Evolutionary conservation across 1,140 invertebrate species (phyloP).

Genomic region (Venturia canescens): DNA sequence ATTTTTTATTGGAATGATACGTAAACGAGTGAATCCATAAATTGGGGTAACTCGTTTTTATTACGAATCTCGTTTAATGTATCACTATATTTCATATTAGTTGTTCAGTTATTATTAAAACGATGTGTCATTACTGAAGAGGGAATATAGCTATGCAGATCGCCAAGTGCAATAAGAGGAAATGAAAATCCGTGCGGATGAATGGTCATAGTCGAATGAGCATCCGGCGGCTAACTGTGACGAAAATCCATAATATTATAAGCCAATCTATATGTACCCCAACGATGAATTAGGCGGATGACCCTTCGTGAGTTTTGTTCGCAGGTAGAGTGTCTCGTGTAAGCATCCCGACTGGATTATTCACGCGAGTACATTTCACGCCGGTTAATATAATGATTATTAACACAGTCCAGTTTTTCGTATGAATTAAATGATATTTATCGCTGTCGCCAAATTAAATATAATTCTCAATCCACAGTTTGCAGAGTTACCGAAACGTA

Average conservation of each 20-base stretch:
- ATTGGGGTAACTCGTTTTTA: too few relatives aligned
- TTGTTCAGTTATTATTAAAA: too few relatives aligned
- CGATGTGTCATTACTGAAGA: too few relatives aligned
- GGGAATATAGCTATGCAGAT: too few relatives aligned
- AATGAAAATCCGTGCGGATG: conserved; percentile 31
- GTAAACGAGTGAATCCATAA: too few relatives aligned
- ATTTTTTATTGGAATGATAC: too few relatives aligned
- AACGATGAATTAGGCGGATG: conserved; percentile 49
- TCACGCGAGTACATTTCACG: conserved; percentile 47
- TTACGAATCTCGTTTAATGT: too few relatives aligned
- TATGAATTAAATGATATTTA: conserved; percentile 65
- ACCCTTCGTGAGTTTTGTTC: conserved; percentile 52
- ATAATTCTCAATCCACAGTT: conserved; percentile 49
- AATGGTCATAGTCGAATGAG: conserved; percentile 16
- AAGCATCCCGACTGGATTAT: conserved; percentile 49
- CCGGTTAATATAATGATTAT: conserved; percentile 65
- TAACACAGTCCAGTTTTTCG: conserved; percentile 65
- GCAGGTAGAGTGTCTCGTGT: conserved; percentile 50
- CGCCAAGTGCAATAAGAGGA: conserved; percentile 22
- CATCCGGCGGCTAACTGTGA: conserved; percentile 61
- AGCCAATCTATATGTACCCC: conserved; percentile 53
- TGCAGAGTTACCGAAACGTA: conserved; percentile 50
- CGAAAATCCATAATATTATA: conserved; percentile 62
- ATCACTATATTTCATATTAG: too few relatives aligned
- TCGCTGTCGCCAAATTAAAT: conserved; percentile 61